Base-by-base conservation (phyloP, 2,797 vertebrate species). In the Gadopsis marmoratus region DNA sequence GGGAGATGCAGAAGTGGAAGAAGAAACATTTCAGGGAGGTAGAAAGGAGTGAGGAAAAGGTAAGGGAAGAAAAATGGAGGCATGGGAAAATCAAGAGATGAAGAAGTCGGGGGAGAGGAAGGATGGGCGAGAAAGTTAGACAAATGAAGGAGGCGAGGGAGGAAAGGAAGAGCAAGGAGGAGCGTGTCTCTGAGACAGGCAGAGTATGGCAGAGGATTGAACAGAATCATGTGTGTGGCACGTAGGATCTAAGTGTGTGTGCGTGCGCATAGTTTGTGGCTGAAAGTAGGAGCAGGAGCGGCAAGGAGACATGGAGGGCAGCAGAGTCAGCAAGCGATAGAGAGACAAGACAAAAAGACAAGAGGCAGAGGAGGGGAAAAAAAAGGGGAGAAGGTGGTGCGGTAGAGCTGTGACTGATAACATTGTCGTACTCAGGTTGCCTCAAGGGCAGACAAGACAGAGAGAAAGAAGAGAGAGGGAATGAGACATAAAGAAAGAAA, bases 361-460 rank as follows among this genome's bases (percentile, higher is more conserved):
- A 50, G 31, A 58, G 69, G 68, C 13, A 10, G 59, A 66, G 61
- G 31, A 58, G 48, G 63, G 26, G 39, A 39, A 37, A 8, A 55
- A 64, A 37, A 50, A 68, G 56, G 76, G 23, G 68, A 75, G 71
- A 81, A 77, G 77, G 80, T 85, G 84, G 83, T 7, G 81, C 63
- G 80, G 90, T 74, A 79, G 74, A 82, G 77, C 68, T 65, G 78
- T 92, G 91, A 94, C 93, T 92, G 93, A 94, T 94, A 94, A 92
- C 90, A 93, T 81, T 90, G 93, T 92, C 62, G 73, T 85, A 81
- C 86, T 88, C 79, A 47, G 89, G 90, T 91, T 93, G 92, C 93
- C 93, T 94, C 92, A 94, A 94, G 93, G 94, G 88, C 90, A 92
- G 88, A 90, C 88, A 89, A 90, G 86, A 87, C 63, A 2, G 85